phyloP scores from a whole-genome alignment of 23 tunicate genomes.

The Trididemnum miniatum region DNA sequence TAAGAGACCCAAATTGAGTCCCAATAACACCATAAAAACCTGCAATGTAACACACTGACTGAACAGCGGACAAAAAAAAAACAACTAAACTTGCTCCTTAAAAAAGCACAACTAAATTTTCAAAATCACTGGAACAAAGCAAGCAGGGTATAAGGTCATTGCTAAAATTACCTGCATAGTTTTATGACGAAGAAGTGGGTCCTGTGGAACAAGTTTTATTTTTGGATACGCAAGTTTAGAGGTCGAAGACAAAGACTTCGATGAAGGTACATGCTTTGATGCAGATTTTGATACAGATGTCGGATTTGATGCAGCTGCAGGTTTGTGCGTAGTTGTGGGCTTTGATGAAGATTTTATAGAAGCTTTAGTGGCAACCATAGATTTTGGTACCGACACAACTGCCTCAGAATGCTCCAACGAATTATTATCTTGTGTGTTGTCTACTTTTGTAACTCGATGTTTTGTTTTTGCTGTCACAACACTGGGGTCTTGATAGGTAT shows the following conservation, averaged over 20 bases:
- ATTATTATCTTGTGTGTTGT: neutral
- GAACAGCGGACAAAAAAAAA: too few relatives aligned
- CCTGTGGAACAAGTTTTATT: constrained; percentile 59
- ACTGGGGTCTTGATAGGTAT: constrained; percentile 80
- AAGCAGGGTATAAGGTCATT: neutral
- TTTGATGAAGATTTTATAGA: neutral
- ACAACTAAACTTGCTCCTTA: too few relatives aligned
- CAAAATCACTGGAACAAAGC: too few relatives aligned
- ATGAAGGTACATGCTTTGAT: neutral
- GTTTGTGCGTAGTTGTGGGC: neutral
- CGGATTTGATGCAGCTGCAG: neutral
- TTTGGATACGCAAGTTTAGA: constrained; percentile 57
- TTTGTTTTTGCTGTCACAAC: constrained; percentile 60
- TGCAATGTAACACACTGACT: too few relatives aligned
- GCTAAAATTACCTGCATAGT: constrained; percentile 53
- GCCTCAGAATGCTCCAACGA: too few relatives aligned
- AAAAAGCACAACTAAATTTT: too few relatives aligned
- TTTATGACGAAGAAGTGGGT: constrained; percentile 59
- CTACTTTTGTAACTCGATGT: neutral
- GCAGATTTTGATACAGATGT: neutral
- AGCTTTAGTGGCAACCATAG: neutral
- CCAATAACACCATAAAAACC: too few relatives aligned
- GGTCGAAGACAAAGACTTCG: neutral
- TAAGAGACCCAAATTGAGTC: too few relatives aligned
- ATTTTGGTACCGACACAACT: too few relatives aligned